Conservation (phyloP, 2,797 vertebrate species). For the Eurystomus glaucurus region DNA sequence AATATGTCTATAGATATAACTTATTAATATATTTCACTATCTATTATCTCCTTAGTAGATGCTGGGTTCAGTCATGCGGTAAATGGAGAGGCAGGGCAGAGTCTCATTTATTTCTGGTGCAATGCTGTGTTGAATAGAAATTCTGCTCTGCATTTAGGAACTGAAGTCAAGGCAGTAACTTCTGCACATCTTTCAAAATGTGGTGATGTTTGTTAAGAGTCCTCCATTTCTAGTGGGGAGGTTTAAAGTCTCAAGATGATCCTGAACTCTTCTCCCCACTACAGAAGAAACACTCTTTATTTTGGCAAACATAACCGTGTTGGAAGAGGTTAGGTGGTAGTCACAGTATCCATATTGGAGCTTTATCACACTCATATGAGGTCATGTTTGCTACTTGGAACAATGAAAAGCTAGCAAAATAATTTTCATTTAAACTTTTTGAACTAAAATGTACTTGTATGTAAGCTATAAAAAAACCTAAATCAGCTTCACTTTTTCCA, state of each 20-base stretch:
- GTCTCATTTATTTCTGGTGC: background rate
- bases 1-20: too few species aligned
- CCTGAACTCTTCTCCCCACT: background rate
- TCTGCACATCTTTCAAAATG: rapidly evolving
- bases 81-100: background rate
- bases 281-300: background rate
- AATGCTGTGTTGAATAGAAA: too few species aligned
- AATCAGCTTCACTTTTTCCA: background rate
- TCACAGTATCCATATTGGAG: too few species aligned
- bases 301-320: rapidly evolving
- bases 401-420: background rate
- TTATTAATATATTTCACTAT: background rate
- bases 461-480: background rate
- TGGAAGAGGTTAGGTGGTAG: background rate
- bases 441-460: background rate
- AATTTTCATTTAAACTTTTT: background rate
- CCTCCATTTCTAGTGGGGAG: background rate
- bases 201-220: background rate
- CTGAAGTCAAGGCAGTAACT: background rate
- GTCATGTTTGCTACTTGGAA: rapidly evolving
- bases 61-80: background rate
- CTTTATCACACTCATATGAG: rapidly evolving
- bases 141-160: too few species aligned
- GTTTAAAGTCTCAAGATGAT: background rate
- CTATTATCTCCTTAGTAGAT: background rate